phyloP scores from a whole-genome alignment of 2,113 vertebrate genomes.

The Sphyrna mokarran region DNA sequence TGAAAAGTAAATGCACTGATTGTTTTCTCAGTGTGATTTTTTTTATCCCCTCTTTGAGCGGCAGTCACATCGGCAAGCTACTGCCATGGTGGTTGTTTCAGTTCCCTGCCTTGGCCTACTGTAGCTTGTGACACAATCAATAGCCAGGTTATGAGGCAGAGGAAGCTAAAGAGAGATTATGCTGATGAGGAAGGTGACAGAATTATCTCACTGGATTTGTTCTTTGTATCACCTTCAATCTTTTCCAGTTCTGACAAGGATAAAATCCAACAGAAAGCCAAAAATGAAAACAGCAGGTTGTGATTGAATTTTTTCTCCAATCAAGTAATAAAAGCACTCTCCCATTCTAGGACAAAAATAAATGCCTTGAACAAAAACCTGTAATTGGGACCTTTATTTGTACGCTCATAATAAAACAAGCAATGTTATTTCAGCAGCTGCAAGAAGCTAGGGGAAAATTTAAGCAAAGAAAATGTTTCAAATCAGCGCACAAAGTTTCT shows the following conservation, averaged over 20 bases:
- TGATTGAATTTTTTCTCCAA: not conserved
- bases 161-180: conserved; percentile 64
- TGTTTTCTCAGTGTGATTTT: conserved; percentile 77
- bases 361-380: not conserved
- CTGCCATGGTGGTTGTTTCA: conserved; percentile 60
- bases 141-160: conserved; percentile 57
- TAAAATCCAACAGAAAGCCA: conserved; percentile 41
- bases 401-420: not conserved
- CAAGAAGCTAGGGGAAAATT: not conserved
- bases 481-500: not conserved
- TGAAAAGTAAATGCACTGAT: conserved; percentile 80
- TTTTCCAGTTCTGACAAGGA: conserved; percentile 48
- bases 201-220: conserved; percentile 58
- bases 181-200: conserved; percentile 64
- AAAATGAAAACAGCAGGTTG: conserved; percentile 34
- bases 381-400: not conserved
- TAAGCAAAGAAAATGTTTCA: not conserved
- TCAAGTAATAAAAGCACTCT: not conserved
- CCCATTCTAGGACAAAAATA: not conserved
- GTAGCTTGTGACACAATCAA: conserved; percentile 69
- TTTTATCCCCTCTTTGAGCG: conserved; percentile 53
- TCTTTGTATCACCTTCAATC: conserved; percentile 63
- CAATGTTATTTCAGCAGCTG: not conserved
- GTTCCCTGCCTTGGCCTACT: conserved; percentile 62
- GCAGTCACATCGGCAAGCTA: conserved; percentile 53